Base-by-base conservation (phyloP, 2,113 vertebrate species). In the Donacobius atricapilla region DNA sequence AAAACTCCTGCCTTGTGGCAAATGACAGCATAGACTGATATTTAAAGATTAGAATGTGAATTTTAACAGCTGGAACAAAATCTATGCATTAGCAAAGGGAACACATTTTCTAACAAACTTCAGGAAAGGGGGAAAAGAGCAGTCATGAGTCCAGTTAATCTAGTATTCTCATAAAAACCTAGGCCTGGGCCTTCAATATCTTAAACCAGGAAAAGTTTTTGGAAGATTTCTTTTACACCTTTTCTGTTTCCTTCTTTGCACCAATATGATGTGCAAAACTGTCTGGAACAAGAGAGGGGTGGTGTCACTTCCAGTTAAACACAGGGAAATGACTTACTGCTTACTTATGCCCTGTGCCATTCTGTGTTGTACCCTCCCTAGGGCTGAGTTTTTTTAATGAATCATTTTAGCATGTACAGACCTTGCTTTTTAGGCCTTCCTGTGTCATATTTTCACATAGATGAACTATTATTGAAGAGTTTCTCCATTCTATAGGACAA, bases 11-110 rank as follows among this genome's bases (percentile, higher is more conserved):
- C 64, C 71, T 70, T 71, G 56, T 80, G 0, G 0, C 44, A 66
- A 95, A 92, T 56, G 44, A 54, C 54, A 88, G 37, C 25, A 37
- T 14, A 66, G 56, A 44, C 25, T 83, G 76, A 68, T 71, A 86
- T 88, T 86, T 93, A 86, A 90, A 90, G 50, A 66, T 86, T 77
- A 65, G 15, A 63, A 86, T 76, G 31, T 1, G 7, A 91, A 15
- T 68, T 93, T 92, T 86, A 88, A 81, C 44, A 89, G 71, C 20
- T 75, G 60, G 94, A 95, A 51, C 6, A 93, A 88, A 91, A 91
- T 63, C 54, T 44, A 5, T 56, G 64, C 1, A 5, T n/a, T n/a
- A 90, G 51, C 31, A 80, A 77, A 54, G 44, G 31, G 24, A 91
- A 54, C 13, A 63, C 1, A 35, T 61, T 94, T 94, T 54, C 54